Evolutionary conservation across 2,797 vertebrate species (phyloP).

Genomic region (Diglossa cyanea): DNA sequence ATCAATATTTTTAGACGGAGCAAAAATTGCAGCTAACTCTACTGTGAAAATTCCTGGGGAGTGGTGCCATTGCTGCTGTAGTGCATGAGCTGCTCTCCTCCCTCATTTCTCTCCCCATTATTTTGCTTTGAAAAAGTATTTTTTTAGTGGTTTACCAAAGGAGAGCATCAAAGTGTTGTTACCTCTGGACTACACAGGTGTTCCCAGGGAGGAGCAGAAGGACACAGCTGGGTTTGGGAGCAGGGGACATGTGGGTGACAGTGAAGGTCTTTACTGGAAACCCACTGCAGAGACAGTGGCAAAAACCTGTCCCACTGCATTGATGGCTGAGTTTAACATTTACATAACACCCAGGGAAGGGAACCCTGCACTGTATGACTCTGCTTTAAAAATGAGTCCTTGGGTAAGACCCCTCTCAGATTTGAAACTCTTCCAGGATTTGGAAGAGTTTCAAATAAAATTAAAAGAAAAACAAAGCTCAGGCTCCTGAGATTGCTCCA

Average conservation of each 20-base stretch:
- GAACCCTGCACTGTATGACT: rapidly evolving
- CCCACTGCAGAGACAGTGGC: background rate
- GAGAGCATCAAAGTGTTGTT: background rate
- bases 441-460: constrained; percentile 62
- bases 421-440: constrained; percentile 48
- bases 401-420: constrained; percentile 25
- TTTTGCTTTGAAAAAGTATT: background rate
- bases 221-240: background rate
- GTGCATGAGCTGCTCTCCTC: background rate
- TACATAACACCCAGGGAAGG: background rate
- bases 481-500: constrained; percentile 37
- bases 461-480: constrained; percentile 57
- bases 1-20: background rate
- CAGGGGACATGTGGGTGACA: rapidly evolving
- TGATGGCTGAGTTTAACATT: background rate
- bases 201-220: background rate
- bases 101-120: background rate
- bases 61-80: background rate
- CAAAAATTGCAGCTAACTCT: background rate
- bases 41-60: background rate
- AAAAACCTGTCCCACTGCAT: rapidly evolving
- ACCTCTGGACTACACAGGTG: background rate
- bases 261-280: background rate
- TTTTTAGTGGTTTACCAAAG: background rate
- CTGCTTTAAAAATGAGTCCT: constrained; percentile 15